Evolutionary conservation across 2,797 vertebrate genomes (phyloP).

Genomic region (Mallotus villosus): DNA sequence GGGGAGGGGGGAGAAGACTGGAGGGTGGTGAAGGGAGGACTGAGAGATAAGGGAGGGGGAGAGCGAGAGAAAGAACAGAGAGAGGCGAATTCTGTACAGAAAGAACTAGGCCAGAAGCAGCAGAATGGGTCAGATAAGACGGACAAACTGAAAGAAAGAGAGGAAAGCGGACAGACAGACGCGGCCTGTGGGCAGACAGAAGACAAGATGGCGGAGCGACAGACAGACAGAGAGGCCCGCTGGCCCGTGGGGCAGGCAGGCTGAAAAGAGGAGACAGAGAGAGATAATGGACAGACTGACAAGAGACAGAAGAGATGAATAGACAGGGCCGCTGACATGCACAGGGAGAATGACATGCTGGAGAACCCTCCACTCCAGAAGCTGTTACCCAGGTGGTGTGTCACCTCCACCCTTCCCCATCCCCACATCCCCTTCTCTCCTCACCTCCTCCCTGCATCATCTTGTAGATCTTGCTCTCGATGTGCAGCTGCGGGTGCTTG

Average conservation of each 20-base stretch:
- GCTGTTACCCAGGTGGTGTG: not conserved
- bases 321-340: not conserved
- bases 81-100: not conserved
- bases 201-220: not conserved
- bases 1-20: too few relatives aligned
- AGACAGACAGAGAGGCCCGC: too few relatives aligned
- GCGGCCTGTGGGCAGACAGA: too few relatives aligned
- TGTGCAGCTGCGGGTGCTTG: slow-evolving; percentile 93
- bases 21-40: not conserved
- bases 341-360: not conserved
- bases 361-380: not conserved
- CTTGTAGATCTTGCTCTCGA: slow-evolving; percentile 98
- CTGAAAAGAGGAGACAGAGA: too few relatives aligned
- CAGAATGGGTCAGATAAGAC: not conserved
- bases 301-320: not conserved
- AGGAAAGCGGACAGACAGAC: not conserved
- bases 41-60: not conserved
- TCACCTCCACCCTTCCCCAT: not conserved
- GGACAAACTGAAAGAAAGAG: not conserved
- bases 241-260: too few relatives aligned
- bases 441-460: slow-evolving; percentile 98
- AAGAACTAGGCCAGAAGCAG: not conserved
- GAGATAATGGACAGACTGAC: not conserved
- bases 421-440: not conserved
- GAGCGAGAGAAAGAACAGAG: not conserved